Evolutionary conservation across 2,888 invertebrate genomes (phyloP), one percentile per base, ranked within the genome.

Genomic region (Chloroclystis v-ata): DNA sequence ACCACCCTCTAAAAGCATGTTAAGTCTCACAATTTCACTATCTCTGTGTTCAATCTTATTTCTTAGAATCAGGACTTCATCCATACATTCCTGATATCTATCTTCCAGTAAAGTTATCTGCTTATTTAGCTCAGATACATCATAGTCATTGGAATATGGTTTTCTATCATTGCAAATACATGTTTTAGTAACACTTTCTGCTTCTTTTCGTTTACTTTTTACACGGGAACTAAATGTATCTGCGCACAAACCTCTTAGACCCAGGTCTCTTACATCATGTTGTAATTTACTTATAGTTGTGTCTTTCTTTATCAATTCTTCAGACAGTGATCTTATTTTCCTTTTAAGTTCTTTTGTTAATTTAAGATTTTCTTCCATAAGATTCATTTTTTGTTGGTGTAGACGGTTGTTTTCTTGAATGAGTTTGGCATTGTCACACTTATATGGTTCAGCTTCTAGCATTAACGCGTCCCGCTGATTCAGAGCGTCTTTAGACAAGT

Each of bases 381-480:
- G 79, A 63, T 90, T 89, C 46, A 93, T 83, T 47, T 92, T 80
- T 63, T 93, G 90, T 59, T 89, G 79, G 69, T 95, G 92, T 39
- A 95, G 78, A 60, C 91, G 89, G 79, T 94, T 95, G 67, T 92
- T 93, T 81, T 95, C 94, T 72, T 91, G 90, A 46, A 94, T 89
- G 37, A 95, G 82, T 72, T 91, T 92, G 20, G 92, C 91, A 79
- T 95, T 95, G 67, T 95, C 95, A 74, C 92, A 93, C 80, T 93
- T 94, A 65, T 93, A 95, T 0, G 95, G 94, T 73, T 95, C 94
- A 28, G 92, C 90, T 59, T 92, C 92, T 45, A 91, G 78, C 76
- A 93, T 90, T 63, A 95, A 85, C 52, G 91, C 89, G 64, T 91
- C 90, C 56, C 91, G 90, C 73, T 94, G 93, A 91, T 93, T 70